Percentiles rank a stretch among this genome's conserved stretches.
Conservation (phyloP, 1,140 invertebrate species). For the Himalopsyche phryganea region DNA sequence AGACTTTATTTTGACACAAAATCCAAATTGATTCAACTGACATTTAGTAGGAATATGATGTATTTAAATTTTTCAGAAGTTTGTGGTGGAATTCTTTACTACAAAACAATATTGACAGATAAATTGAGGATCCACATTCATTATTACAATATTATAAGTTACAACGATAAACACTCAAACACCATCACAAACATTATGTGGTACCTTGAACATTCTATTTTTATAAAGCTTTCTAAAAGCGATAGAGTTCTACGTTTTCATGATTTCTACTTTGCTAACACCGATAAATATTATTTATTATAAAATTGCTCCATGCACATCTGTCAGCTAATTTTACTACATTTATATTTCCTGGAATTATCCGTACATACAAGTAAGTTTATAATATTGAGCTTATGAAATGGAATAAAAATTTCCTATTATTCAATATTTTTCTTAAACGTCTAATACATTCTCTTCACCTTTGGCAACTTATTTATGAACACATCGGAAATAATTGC, state of each 20-base stretch:
- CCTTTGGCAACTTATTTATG: constrained; percentile 33
- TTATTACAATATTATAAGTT: not conserved
- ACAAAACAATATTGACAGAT: not conserved
- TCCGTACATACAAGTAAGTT: constrained; percentile 21
- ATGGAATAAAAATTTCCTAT: constrained; percentile 22
- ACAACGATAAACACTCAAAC: constrained; percentile 17
- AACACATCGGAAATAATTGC: constrained; percentile 27
- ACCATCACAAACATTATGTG: constrained; percentile 23
- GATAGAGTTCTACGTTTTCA: constrained; percentile 26
- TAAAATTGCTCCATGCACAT: constrained; percentile 34
- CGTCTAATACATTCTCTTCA: constrained; percentile 18
- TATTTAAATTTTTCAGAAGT: too few species aligned
- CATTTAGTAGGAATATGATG: too few species aligned
- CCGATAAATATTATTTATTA: constrained; percentile 30
- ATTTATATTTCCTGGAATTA: constrained; percentile 22
- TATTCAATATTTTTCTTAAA: constrained; percentile 14
- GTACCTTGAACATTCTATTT: constrained; percentile 23
- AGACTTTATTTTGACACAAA: too few species aligned
- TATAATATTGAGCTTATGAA: constrained; percentile 32
- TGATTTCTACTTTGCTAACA: constrained; percentile 31
- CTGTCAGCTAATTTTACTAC: constrained; percentile 29
- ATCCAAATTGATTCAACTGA: too few species aligned
- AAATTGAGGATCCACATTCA: not conserved
- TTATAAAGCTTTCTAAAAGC: constrained; percentile 19
- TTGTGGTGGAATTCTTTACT: not conserved